Evolutionary conservation across 1,140 invertebrate genomes (phyloP).

Genomic region (Conopomorpha cramerella): DNA sequence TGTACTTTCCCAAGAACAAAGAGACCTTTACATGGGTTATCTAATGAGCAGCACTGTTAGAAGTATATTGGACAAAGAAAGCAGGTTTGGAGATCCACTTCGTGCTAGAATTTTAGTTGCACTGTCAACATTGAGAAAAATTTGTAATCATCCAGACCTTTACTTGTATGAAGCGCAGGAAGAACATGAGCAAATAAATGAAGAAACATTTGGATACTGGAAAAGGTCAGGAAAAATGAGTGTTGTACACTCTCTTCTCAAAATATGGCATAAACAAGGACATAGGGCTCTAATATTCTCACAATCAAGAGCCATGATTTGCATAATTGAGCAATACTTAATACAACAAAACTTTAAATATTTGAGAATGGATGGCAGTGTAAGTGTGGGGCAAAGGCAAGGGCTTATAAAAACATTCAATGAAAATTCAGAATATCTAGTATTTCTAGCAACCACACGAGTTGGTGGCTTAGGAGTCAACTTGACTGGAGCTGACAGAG

Average conservation of each 20-base stretch:
- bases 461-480: conserved; percentile 96
- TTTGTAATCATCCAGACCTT: conserved; percentile 97
- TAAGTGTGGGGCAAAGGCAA: conserved; percentile 80
- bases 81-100: conserved; percentile 52
- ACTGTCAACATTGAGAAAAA: conserved; percentile 87
- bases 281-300: conserved; percentile 91
- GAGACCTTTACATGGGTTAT: conserved; percentile 81
- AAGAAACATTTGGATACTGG: conserved; percentile 78
- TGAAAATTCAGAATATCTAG: conserved; percentile 74
- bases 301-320: conserved; percentile 91
- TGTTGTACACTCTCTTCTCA: conserved; percentile 88
- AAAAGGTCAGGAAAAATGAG: conserved; percentile 93
- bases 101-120: conserved; percentile 81
- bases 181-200: conserved; percentile 52
- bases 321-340: conserved; percentile 86
- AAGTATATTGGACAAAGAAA: conserved; percentile 63
- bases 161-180: conserved; percentile 69
- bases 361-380: conserved; percentile 90
- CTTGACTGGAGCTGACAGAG: conserved; percentile 90
- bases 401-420: conserved; percentile 87
- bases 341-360: conserved; percentile 77
- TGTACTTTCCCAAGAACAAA: conserved; percentile 84
- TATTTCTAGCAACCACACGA: conserved; percentile 92
- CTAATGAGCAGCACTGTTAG: conserved; percentile 68
- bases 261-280: conserved; percentile 89